Conservation (phyloP, 2,888 invertebrate genomes). For the Acanthosepion pharaonis region DNA sequence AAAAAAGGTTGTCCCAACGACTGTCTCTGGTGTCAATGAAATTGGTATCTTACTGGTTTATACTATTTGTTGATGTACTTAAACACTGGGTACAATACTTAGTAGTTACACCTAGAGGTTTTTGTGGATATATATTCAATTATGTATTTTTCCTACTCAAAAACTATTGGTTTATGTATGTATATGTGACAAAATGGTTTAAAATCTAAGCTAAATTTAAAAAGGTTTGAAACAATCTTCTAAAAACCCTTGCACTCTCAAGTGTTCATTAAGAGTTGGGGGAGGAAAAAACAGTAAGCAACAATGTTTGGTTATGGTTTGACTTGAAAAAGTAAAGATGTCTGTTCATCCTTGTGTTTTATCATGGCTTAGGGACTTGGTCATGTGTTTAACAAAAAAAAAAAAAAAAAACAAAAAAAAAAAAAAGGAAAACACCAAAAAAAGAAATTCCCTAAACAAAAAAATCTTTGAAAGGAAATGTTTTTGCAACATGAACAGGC, state of each 20-base stretch:
- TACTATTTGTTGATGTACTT: neutral
- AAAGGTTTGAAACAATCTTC: no score
- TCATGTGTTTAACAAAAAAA: neutral
- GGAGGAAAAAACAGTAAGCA: neutral
- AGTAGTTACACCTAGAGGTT: neutral
- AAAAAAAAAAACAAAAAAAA: neutral
- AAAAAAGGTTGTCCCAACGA: slow-evolving; percentile 38
- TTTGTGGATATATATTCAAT: neutral
- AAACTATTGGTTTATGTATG: neutral
- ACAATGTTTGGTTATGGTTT: neutral
- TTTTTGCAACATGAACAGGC: slow-evolving; percentile 46
- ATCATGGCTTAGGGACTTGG: neutral
- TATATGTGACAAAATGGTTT: neutral
- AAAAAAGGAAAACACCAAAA: neutral
- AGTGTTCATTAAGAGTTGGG: neutral
- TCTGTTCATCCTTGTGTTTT: no score
- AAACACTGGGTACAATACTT: neutral
- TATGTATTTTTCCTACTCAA: neutral
- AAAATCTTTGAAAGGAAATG: slow-evolving; percentile 5
- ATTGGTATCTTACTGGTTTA: slow-evolving; percentile 33
- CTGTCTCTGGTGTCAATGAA: slow-evolving; percentile 41
- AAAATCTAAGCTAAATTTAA: neutral
- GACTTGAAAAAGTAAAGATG: neutral
- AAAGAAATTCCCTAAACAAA: neutral
- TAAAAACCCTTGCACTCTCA: neutral